Conservation (phyloP, 2,797 vertebrate genomes). For the Bucorvus abyssinicus region DNA sequence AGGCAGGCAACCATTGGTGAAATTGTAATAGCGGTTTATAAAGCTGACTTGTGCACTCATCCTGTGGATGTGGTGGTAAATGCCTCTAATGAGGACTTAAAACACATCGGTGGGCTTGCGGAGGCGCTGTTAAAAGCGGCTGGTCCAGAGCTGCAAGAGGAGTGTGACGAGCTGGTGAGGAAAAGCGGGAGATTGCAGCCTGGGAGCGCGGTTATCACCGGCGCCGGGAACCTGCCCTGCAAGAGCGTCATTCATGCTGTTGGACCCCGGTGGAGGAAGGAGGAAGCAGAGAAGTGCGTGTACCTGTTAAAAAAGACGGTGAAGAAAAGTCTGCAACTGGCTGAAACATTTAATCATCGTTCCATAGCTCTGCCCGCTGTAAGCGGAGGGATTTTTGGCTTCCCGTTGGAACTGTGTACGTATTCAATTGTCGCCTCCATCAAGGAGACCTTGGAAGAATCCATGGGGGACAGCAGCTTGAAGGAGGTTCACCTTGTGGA, state of each 20-base stretch:
- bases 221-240: slow-evolving; percentile 78
- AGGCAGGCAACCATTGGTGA: slow-evolving; percentile 38
- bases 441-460: slow-evolving; percentile 69
- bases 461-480: slow-evolving; percentile 7
- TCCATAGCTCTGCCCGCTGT: slow-evolving; percentile 85
- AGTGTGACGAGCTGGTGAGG: slow-evolving; percentile 68
- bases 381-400: slow-evolving; percentile 83
- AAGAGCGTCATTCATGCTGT: slow-evolving; percentile 84
- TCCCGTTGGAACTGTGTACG: slow-evolving; percentile 79
- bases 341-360: slow-evolving; percentile 34
- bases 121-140: slow-evolving; percentile 74
- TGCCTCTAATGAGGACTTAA: slow-evolving; percentile 81
- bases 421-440: slow-evolving; percentile 77
- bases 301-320: slow-evolving; percentile 68
- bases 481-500: slow-evolving; percentile 84
- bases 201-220: slow-evolving; percentile 68
- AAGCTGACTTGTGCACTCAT: slow-evolving; percentile 77
- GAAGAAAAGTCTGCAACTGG: slow-evolving; percentile 72
- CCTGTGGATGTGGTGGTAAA: slow-evolving; percentile 84
- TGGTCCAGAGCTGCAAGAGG: slow-evolving; percentile 79
- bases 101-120: slow-evolving; percentile 79
- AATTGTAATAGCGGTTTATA: slow-evolving; percentile 70
- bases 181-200: slow-evolving; percentile 37
- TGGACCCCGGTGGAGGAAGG: slow-evolving; percentile 76
- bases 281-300: background rate